Conservation (phyloP, 2,797 vertebrate genomes). For the Miopithecus talapoin region DNA sequence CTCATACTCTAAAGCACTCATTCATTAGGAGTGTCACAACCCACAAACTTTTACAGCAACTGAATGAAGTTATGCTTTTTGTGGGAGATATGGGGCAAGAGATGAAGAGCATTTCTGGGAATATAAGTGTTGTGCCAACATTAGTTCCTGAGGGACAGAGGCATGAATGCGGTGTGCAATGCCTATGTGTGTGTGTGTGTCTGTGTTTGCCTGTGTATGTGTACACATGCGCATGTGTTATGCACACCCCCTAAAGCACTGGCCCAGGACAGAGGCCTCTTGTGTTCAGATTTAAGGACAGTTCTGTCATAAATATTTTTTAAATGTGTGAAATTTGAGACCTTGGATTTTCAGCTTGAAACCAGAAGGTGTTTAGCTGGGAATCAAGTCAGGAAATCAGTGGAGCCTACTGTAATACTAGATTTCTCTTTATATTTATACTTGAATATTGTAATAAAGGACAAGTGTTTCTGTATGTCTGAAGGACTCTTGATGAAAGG, state of each 20-base stretch:
- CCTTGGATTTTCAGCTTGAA: constrained; percentile 18
- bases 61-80: background rate
- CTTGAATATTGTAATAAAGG: background rate
- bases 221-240: background rate
- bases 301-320: background rate
- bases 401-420: background rate
- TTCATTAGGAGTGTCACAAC: background rate
- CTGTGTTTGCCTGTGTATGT: background rate
- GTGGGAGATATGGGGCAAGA: background rate
- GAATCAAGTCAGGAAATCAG: constrained; percentile 23
- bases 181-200: background rate
- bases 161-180: background rate
- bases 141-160: background rate
- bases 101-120: background rate
- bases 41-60: background rate
- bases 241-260: background rate
- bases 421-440: background rate
- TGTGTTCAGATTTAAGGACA: background rate
- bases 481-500: background rate
- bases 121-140: background rate
- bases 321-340: background rate
- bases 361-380: background rate
- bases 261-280: background rate
- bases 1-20: background rate
- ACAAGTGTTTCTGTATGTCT: background rate